These are phyloP conservation scores for Lissonota sp. DNA, from an alignment of 2,888 invertebrate species.

Conservation along the genomic window DNA sequence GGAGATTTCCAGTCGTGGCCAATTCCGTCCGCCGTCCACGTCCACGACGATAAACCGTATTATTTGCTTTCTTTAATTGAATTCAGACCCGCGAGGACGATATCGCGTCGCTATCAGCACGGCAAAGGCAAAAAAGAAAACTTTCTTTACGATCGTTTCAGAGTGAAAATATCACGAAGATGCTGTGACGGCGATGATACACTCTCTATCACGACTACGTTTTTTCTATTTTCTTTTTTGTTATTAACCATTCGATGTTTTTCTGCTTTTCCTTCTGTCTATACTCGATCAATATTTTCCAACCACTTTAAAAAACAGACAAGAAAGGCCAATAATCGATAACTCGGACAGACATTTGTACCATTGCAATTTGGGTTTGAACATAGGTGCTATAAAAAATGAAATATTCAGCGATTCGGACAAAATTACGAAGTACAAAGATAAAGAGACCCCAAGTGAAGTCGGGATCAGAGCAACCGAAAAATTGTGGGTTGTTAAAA, in stretches of 20 bases:
- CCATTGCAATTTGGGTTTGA: not conserved
- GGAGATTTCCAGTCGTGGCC: slow-evolving; percentile 68
- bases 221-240: slow-evolving; percentile 31
- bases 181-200: slow-evolving; percentile 35
- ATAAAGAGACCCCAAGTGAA: not conserved
- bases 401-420: not conserved
- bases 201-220: slow-evolving; percentile 43
- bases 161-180: slow-evolving; percentile 41
- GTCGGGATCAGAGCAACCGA: not conserved
- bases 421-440: not conserved
- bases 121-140: slow-evolving; percentile 47
- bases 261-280: slow-evolving; percentile 36
- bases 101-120: slow-evolving; percentile 36
- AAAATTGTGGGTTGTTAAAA: not conserved
- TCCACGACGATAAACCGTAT: slow-evolving; percentile 69
- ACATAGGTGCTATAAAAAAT: not conserved
- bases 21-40: slow-evolving; percentile 66
- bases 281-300: slow-evolving; percentile 53
- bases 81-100: slow-evolving; percentile 60
- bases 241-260: slow-evolving; percentile 6
- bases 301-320: slow-evolving; percentile 52
- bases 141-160: slow-evolving; percentile 61
- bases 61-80: slow-evolving; percentile 76
- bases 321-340: slow-evolving; percentile 57
- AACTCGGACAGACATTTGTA: slow-evolving; percentile 11